Base-by-base conservation (phyloP, 2,797 vertebrate species). In the Merluccius polli region DNA sequence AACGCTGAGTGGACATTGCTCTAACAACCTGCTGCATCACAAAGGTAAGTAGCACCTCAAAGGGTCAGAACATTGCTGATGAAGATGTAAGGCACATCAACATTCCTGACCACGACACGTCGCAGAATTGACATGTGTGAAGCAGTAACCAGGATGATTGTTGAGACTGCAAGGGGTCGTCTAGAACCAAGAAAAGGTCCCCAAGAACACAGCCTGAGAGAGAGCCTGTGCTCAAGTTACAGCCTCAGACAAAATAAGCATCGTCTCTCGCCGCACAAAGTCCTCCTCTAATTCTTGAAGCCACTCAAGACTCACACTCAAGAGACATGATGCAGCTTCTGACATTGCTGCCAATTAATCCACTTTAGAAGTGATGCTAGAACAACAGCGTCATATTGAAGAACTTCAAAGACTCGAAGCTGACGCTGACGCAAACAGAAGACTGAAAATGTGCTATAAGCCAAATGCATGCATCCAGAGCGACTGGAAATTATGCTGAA, bases 281-380 rank as follows among this genome's bases (percentile, higher is more conserved):
- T n/a, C n/a, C n/a, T n/a, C n/a, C n/a, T n/a, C n/a, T n/a, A n/a
- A n/a, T n/a, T n/a, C n/a, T n/a, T n/a, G n/a, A n/a, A n/a, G n/a
- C n/a, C n/a, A n/a, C n/a, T n/a, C n/a, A n/a, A n/a, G n/a, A n/a
- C n/a, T n/a, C n/a, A n/a, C n/a, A n/a, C n/a, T n/a, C n/a, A 75
- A 59, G 8, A 78, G 72, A 71, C 32, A 74, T n/a, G 27, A 32
- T 6, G 73, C 73, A 0, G 33, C 73, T 41, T 72, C 77, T 10
- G 67, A 78, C 29, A 41, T 70, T 38, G 76, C 71, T 3, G 76
- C 76, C 21, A 65, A 18, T n/a, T 2, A 18, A 65, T 13, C 59
- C 59, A 65, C 59, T 65, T n/a, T 65, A 21, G 8, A 69, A 29
- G 67, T 69, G 29, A 4, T 69, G 8, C 24, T 4, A 15, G 67